Evolutionary conservation across 2,888 invertebrate species (phyloP).

Genomic region (Cecidostiba fungosa): DNA sequence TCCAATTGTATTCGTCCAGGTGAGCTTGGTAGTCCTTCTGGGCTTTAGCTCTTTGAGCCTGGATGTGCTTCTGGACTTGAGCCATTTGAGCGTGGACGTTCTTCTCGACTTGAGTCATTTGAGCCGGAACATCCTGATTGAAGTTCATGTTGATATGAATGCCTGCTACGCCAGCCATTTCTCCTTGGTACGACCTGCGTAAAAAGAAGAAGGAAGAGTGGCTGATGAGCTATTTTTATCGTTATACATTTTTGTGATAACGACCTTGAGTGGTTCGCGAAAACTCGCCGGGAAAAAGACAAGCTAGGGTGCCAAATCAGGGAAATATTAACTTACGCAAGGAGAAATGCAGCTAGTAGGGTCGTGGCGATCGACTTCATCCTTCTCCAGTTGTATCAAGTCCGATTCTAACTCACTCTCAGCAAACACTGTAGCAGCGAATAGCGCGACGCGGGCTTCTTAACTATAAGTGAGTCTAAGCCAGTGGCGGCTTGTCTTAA

Average conservation of each 20-base stretch:
- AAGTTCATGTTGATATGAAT: constrained; percentile 54
- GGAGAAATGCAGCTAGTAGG: constrained; percentile 36
- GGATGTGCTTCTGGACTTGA: no score
- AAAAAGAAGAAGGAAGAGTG: not conserved
- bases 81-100: not conserved
- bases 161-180: constrained; percentile 30
- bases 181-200: constrained; percentile 60
- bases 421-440: not conserved
- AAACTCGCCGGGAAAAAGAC: not conserved
- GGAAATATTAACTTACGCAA: constrained; percentile 45
- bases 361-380: not conserved
- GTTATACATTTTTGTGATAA: not conserved
- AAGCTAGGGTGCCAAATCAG: not conserved
- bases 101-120: constrained; percentile 60
- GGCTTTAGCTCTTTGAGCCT: no score
- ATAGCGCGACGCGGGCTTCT: constrained; percentile 40
- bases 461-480: constrained; percentile 50
- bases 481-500: not conserved
- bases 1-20: no score
- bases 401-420: not conserved
- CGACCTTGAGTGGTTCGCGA: not conserved
- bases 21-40: no score
- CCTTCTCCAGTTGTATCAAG: not conserved
- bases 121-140: constrained; percentile 13
- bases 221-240: not conserved